Evolutionary conservation across 2,113 vertebrate species (phyloP).

Genomic region (Leucopsar rothschildi): DNA sequence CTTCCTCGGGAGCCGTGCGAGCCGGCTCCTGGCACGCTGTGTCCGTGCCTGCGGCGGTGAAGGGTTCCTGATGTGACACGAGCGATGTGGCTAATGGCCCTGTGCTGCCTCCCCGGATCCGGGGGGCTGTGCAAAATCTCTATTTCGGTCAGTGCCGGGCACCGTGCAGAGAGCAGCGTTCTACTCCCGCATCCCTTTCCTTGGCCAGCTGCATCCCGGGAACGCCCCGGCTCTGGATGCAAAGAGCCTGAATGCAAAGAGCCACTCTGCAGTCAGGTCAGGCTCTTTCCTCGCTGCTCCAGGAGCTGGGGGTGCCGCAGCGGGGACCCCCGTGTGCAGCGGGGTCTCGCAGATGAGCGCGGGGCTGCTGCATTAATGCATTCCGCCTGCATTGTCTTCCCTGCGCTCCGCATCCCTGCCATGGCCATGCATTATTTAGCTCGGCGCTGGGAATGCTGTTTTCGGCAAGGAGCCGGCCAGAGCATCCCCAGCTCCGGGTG

Average conservation of each 20-base stretch:
- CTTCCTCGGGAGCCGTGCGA: neutral
- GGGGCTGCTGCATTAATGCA: neutral
- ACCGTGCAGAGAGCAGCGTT: neutral
- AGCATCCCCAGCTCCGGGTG: neutral
- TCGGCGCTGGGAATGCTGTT: neutral
- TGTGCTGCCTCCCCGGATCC: rapidly evolving
- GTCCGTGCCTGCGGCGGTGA: rapidly evolving
- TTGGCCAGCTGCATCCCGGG: neutral
- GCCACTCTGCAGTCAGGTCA: neutral
- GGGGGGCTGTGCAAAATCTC: neutral
- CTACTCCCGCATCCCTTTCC: rapidly evolving
- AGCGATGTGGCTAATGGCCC: neutral
- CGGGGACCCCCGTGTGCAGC: neutral
- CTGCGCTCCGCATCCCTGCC: neutral
- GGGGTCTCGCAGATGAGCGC: neutral
- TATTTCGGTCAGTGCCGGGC: neutral
- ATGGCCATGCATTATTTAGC: neutral
- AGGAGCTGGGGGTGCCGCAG: neutral
- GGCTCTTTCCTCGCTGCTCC: neutral
- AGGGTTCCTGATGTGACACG: neutral
- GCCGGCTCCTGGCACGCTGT: neutral
- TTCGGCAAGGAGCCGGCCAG: neutral
- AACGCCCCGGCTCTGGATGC: neutral
- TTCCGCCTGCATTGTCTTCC: neutral
- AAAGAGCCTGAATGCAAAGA: neutral